Base-by-base conservation (phyloP, 2,888 invertebrate genomes). In the Hirtodrosophila confusa region DNA sequence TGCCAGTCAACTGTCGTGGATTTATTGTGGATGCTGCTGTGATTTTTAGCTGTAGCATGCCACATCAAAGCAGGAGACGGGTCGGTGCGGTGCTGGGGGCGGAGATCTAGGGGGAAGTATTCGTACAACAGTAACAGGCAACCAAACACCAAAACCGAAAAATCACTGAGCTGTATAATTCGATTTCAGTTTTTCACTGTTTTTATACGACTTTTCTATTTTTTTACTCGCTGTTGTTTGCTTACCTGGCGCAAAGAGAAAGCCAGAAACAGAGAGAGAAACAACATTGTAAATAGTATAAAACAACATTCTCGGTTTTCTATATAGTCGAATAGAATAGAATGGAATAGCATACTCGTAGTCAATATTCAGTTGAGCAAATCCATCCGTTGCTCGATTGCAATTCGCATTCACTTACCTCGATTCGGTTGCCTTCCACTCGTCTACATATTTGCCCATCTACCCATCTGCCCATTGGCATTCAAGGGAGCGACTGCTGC, bases 141-240 rank as follows among this genome's bases (percentile, higher is more conserved):
- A 70, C 82, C 80, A 83, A 85, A 85, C 83, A 84, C 84, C 88
- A 82, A 86, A 88, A 89, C 89, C 83, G 68, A 82, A 89, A 86
- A 89, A 89, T 89, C 88, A 88, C 82, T 88, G 88, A 88, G 84
- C 88, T 89, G 89, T 85, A 88, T 88, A 88, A 88, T 88, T 88
- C 89, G 89, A 88, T 88, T 89, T 89, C 88, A 88, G 83, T 89
- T 88, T 86, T 80, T 94, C 74, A 69, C 74, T 68, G 56, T 62
- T 67, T 48, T 44, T 44, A 17, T 54, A 12, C 53, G 41, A 10
- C 48, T 54, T 51, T 41, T 12, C 24, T 17, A 27, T 55, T 61
- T 65, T 62, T 65, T 72, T 73, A 94, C 68, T 41, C 56, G 41
- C 11, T 72, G 54, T 69, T 86, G 71, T 78, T 78, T 78, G 69